Evolutionary conservation across 2,888 invertebrate genomes (phyloP), one percentile per base, ranked within the genome.

Genomic region (Dryocosmus kuriphilus): DNA sequence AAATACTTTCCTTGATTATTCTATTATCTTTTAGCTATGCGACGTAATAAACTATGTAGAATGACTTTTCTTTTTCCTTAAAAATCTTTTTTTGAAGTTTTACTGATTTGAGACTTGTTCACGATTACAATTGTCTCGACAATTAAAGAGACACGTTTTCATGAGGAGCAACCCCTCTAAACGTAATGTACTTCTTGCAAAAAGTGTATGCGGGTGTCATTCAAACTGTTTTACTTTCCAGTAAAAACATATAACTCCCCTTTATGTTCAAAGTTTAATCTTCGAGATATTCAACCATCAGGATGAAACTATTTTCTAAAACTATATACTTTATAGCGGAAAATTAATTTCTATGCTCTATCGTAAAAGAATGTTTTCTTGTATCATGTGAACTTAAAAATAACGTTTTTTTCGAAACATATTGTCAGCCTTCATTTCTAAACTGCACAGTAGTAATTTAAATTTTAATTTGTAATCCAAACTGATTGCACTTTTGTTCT

Each of bases 221-320:
- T 83, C 81, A 84, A 81, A 76, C 80, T 62, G 71, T 62, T 83
- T 83, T 84, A 83, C 71, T 79, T 75, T 32, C 57, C 51, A 75
- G 63, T 80, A 78, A 83, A 85, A 75, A 79, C 77, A 77, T 77
- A 67, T 73, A 82, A 81, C 78, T 67, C 71, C 77, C 38, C 76
- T 83, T 85, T 85, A 80, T 77, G 80, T 80, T 78, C 80, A 80
- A 76, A 75, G 55, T 22, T 55, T 9, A 55, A 55, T 55, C 22
- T 22, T 55, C 22, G 22, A 55, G 22, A 55, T 55, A 22, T 7
- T 55, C 9, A 22, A n/a, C 22, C 55, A 55, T n/a, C 8, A 55
- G 22, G 55, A 55, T 55, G 0, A 22, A 55, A 22, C 9, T 55
- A 55, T 55, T 4, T 22, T 55, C 55, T 55, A 8, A 22, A 55